A percentile compares a stretch with the other conserved stretches of the same genome.
These are phyloP conservation scores for Acanthornis magna DNA, from an alignment of 2,797 vertebrate genomes.

Conservation along the genomic window DNA sequence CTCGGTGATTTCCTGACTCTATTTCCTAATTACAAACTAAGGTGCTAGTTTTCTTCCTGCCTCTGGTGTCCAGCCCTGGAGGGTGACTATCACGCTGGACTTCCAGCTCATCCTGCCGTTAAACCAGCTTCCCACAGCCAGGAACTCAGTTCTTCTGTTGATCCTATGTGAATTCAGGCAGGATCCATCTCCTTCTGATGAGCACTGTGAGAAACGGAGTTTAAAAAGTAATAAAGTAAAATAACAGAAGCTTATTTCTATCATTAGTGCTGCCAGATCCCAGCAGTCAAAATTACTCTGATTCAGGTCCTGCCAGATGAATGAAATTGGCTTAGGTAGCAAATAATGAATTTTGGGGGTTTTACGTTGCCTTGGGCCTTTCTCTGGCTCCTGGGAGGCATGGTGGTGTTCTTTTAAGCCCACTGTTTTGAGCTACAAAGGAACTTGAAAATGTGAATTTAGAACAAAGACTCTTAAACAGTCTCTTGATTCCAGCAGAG, in stretches of 20 bases:
- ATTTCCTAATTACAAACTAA: not conserved
- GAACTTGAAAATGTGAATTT: not conserved
- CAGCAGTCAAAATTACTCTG: not conserved
- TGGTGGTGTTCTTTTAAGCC: not conserved
- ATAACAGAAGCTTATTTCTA: not conserved
- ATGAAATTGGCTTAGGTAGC: not conserved
- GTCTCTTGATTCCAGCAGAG: not conserved
- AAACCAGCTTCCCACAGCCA: not conserved
- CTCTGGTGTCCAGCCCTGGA: not conserved
- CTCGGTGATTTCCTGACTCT: not conserved
- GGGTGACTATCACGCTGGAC: not conserved
- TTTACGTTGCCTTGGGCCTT: not conserved
- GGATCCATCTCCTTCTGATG: fast-evolving
- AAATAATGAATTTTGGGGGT: not conserved
- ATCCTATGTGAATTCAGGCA: not conserved
- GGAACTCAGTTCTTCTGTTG: not conserved
- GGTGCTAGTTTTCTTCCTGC: not conserved
- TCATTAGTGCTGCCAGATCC: not conserved
- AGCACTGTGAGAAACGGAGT: not conserved
- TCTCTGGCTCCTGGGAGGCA: not conserved
- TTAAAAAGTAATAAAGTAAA: not conserved
- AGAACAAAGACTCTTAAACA: not conserved
- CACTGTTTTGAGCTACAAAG: not conserved
- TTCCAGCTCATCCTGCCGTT: not conserved
- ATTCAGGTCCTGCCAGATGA: not conserved